phyloP scores from a whole-genome alignment of 2,113 vertebrate species.

The Silurus glanis region DNA sequence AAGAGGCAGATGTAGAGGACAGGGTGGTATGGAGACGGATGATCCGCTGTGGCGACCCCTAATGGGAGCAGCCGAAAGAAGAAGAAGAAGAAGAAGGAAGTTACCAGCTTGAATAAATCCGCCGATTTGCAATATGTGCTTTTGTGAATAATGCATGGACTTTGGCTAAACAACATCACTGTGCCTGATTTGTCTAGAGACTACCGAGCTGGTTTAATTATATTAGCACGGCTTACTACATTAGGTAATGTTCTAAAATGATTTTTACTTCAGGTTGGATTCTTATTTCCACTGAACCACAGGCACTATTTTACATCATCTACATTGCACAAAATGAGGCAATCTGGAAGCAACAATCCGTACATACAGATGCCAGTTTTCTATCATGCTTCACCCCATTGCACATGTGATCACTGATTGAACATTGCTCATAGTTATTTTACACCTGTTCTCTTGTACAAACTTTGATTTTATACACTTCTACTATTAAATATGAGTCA shows the following conservation, averaged over 20 bases:
- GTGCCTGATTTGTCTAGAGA: conserved; percentile 45
- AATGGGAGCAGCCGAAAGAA: too few species aligned
- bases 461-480: not conserved
- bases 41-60: too few species aligned
- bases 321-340: conserved; percentile 11
- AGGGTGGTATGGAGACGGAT: too few species aligned
- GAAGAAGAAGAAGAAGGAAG: too few species aligned
- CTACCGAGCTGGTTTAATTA: not conserved
- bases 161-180: conserved; percentile 49
- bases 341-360: conserved; percentile 26
- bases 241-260: not conserved
- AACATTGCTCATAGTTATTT: not conserved
- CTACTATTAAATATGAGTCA: not conserved
- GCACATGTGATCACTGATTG: not conserved
- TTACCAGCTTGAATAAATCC: conserved; percentile 16
- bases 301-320: conserved; percentile 2
- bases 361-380: not conserved
- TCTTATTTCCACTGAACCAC: not conserved
- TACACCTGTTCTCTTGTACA: not conserved
- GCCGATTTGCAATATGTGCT: conserved; percentile 30
- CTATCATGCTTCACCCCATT: conserved; percentile 1
- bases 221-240: not conserved
- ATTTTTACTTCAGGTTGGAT: not conserved
- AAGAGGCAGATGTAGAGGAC: too few species aligned
- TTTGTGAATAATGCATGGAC: conserved; percentile 51